These are phyloP conservation scores for Drosophila nebulosa DNA, from an alignment of 1,140 invertebrate genomes.

Conservation along the genomic window DNA sequence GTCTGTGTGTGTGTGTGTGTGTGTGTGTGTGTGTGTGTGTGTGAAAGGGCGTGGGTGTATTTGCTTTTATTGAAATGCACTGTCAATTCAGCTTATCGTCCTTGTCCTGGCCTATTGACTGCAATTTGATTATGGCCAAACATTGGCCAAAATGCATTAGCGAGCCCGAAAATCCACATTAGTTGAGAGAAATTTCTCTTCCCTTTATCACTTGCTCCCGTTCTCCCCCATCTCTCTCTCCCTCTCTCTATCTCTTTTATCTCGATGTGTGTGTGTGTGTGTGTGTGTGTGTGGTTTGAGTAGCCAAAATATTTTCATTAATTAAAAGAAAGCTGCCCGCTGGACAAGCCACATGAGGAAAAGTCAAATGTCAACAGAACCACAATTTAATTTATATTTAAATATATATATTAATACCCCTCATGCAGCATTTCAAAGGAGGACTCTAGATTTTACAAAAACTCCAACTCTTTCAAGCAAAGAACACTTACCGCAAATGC, in stretches of 20 bases:
- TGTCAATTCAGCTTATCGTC: constrained; percentile 42
- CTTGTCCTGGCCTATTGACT: constrained; percentile 37
- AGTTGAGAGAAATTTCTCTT: not conserved
- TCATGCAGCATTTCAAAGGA: not conserved
- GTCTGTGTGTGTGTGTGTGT: not conserved
- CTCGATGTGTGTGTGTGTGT: not conserved
- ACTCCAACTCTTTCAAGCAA: too few species aligned
- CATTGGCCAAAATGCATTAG: constrained; percentile 49
- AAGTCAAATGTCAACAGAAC: constrained; percentile 70
- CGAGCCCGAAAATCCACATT: not conserved
- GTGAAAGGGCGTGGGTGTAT: not conserved
- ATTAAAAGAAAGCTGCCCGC: constrained; percentile 56
- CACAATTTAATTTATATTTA: constrained; percentile 62
- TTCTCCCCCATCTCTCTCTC: not conserved
- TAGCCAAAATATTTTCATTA: constrained; percentile 60
- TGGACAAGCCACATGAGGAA: constrained; percentile 39
- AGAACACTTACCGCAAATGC: too few species aligned
- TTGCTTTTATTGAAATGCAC: not conserved
- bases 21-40: not conserved
- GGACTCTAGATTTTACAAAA: not conserved
- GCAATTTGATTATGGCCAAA: constrained; percentile 68
- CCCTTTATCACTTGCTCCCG: too few species aligned
- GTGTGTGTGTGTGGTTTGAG: constrained; percentile 2
- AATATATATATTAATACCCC: constrained; percentile 38
- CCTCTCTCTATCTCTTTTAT: not conserved